These are phyloP conservation scores for Cylas formicarius DNA, from an alignment of 1,140 invertebrate species.

Conservation along the genomic window DNA sequence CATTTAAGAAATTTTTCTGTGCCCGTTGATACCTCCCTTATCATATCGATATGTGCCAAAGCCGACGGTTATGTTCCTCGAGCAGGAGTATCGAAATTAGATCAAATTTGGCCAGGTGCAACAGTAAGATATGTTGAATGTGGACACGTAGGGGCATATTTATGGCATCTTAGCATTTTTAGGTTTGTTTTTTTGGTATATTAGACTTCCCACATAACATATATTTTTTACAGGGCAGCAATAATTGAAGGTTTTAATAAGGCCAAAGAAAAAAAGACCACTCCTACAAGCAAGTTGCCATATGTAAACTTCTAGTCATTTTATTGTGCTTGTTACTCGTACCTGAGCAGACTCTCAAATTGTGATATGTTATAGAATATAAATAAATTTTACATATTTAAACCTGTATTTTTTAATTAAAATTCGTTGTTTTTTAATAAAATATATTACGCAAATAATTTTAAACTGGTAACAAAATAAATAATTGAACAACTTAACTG, in stretches of 20 bases:
- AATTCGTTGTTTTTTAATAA: too few species aligned
- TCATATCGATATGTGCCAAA: constrained; percentile 75
- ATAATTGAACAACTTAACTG: neutral
- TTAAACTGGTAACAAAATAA: too few species aligned
- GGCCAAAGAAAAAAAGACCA: constrained; percentile 51
- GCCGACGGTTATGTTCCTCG: constrained; percentile 91
- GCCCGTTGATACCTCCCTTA: constrained; percentile 75
- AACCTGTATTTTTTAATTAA: neutral
- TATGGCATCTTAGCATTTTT: constrained; percentile 43
- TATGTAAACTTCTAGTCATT: too few species aligned
- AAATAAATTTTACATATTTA: constrained; percentile 5
- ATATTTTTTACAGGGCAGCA: constrained; percentile 49
- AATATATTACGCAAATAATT: too few species aligned
- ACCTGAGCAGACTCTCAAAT: constrained; percentile 11
- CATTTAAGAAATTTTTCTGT: constrained; percentile 88
- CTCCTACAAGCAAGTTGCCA: constrained; percentile 4
- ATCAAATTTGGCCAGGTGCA: constrained; percentile 87
- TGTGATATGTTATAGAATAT: constrained; percentile 18
- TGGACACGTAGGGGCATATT: constrained; percentile 86
- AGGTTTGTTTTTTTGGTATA: constrained; percentile 21
- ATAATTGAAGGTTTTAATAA: constrained; percentile 56
- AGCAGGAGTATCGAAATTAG: constrained; percentile 69
- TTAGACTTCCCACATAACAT: constrained; percentile 12
- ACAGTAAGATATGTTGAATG: constrained; percentile 80
- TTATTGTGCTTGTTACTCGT: constrained; percentile 12